Evolutionary conservation across 2,888 invertebrate species (phyloP), one percentile per base, ranked within the genome.

Genomic region (Drosophila nr. medialis): DNA sequence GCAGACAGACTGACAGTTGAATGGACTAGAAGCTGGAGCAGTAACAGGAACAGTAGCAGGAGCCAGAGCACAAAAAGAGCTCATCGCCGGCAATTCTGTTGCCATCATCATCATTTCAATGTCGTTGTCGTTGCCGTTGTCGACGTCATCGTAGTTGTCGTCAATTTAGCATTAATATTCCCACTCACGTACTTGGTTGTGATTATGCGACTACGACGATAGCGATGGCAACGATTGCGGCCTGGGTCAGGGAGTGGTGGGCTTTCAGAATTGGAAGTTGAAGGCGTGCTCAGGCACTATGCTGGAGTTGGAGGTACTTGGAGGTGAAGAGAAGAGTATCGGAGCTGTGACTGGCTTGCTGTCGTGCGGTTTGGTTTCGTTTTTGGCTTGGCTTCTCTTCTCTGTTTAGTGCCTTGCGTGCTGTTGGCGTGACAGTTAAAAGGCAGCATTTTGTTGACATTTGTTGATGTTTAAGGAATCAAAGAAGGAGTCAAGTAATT

Each of bases 161-260:
- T 91, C 91, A 92, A 91, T 91, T 89, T 83, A 71, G 79, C 83
- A 91, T 89, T 91, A 90, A 90, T 84, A 91, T 89, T 91, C 86
- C 90, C 85, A 85, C 89, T 91, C 91, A 91, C 91, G 91, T 91
- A 90, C 83, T 81, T 78, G 85, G 81, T 82, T 86, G 89, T 86
- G 86, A 88, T 89, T 88, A 88, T 88, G 87, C 90, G 89, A 84
- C 80, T 81, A 86, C 86, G 76, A 86, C 77, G 53, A 59, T 50
- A 67, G 54, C 79, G 61, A 59, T 55, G 72, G 42, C 69, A 75
- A 77, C 75, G 75, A 75, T 64, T 84, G 86, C 65, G 84, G 79
- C 64, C 70, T 60, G 82, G 77, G 77, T 77, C 72, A 71, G 69
- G 64, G 74, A 51, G 65, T 32, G 61, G 48, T 60, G 77, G 63